phyloP scores from a whole-genome alignment of 2,113 vertebrate genomes.

The Peromyscus californicus region DNA sequence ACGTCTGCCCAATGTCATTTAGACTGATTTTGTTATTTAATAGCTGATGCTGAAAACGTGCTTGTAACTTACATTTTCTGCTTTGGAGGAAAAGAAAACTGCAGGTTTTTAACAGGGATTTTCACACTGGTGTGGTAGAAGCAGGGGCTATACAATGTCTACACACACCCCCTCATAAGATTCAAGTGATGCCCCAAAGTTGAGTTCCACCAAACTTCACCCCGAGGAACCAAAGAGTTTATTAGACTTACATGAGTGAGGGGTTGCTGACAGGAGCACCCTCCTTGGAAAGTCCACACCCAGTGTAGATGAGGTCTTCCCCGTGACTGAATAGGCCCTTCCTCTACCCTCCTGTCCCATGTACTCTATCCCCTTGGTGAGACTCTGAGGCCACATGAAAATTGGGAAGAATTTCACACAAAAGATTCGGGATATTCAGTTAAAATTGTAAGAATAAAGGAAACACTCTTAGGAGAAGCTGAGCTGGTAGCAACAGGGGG shows the following conservation, averaged over 20 bases:
- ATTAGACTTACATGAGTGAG: neutral
- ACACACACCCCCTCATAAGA: neutral
- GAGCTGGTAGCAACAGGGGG: neutral
- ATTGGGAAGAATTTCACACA: too few relatives aligned
- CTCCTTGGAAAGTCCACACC: too few relatives aligned
- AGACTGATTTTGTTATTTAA: neutral
- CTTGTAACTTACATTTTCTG: neutral
- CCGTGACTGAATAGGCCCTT: neutral
- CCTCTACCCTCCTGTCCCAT: neutral
- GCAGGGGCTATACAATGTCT: too few relatives aligned
- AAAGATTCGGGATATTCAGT: neutral
- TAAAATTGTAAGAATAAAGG: neutral
- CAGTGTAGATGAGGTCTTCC: neutral
- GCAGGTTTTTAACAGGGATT: neutral
- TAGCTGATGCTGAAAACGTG: neutral
- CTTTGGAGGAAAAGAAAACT: neutral
- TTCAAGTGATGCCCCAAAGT: neutral
- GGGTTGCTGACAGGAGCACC: neutral
- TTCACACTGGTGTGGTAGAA: neutral
- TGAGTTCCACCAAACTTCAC: neutral
- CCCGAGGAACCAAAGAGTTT: neutral
- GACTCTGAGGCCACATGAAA: neutral
- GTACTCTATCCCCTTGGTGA: neutral
- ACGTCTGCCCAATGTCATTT: neutral
- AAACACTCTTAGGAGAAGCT: neutral